These are phyloP conservation scores for Bolinopsis microptera DNA, from an alignment of 37 sponge, comb jelly and placozoan genomes.

Conservation along the genomic window DNA sequence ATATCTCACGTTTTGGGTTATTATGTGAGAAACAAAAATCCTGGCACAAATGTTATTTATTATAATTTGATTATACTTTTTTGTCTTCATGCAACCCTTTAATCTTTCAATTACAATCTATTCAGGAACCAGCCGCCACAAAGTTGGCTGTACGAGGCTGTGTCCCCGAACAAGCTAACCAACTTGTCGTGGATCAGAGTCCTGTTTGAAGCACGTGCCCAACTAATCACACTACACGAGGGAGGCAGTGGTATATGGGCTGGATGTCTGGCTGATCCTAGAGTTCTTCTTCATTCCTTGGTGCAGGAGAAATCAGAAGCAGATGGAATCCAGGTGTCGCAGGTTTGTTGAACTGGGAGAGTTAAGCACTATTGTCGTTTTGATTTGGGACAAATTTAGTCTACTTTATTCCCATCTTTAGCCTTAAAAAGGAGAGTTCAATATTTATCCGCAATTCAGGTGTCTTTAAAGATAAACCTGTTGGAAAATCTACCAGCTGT, in stretches of 20 bases:
- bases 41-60: no score
- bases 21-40: no score
- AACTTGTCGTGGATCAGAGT: neutral
- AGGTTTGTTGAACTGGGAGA: neutral
- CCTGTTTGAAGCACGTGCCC: slow-evolving; percentile 1
- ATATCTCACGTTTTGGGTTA: no score
- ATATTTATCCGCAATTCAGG: neutral
- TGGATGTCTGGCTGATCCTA: slow-evolving; percentile 3
- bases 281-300: slow-evolving; percentile 13
- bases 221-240: slow-evolving; percentile 53
- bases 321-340: neutral
- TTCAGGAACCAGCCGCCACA: neutral
- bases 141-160: neutral
- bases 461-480: neutral
- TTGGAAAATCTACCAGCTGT: slow-evolving; percentile 20
- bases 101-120: no score
- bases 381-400: neutral
- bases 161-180: neutral
- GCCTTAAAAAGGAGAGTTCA: no score
- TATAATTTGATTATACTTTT: no score
- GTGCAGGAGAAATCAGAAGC: slow-evolving; percentile 26
- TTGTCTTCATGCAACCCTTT: no score
- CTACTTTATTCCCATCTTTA: no score
- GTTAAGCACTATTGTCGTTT: neutral
- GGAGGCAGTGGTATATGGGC: slow-evolving; percentile 64